phyloP scores from a whole-genome alignment of 2,113 vertebrate genomes.

The Calidris pugnax region DNA sequence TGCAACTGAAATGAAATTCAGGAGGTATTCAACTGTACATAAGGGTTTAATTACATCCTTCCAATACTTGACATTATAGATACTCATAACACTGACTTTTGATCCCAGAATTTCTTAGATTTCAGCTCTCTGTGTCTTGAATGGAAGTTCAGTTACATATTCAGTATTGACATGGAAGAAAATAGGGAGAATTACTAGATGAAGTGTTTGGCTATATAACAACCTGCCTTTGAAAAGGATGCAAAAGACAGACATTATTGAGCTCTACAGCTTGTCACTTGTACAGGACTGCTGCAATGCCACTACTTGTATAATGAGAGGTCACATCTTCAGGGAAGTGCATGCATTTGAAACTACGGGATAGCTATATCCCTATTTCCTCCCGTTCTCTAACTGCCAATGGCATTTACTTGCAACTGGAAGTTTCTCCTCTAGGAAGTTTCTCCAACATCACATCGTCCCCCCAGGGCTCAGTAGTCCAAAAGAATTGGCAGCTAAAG shows the following conservation, averaged over 20 bases:
- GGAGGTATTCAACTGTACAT: constrained; percentile 22
- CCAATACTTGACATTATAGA: constrained; percentile 7
- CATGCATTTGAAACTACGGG: background rate
- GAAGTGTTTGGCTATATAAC: background rate
- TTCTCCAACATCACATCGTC: background rate
- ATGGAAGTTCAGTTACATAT: background rate
- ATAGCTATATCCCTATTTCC: background rate
- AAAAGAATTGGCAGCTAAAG: background rate
- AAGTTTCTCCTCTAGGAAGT: background rate
- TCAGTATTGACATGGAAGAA: background rate
- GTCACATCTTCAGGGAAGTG: background rate
- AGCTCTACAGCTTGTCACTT: background rate
- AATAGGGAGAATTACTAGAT: background rate
- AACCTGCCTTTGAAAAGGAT: background rate
- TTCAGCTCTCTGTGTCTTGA: background rate
- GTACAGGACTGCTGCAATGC: background rate
- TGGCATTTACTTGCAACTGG: background rate
- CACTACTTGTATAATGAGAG: background rate
- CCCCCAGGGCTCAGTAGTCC: background rate
- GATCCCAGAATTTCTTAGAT: background rate
- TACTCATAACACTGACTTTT: constrained; percentile 20
- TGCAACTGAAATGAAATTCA: constrained; percentile 31
- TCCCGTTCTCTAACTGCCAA: background rate
- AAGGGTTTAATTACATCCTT: constrained; percentile 46
- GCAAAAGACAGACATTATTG: background rate